Evolutionary conservation across 35 echinoderm and acorn worm genomes (phyloP), one percentile per base, ranked within the genome.

Genomic region (Patiria miniata): DNA sequence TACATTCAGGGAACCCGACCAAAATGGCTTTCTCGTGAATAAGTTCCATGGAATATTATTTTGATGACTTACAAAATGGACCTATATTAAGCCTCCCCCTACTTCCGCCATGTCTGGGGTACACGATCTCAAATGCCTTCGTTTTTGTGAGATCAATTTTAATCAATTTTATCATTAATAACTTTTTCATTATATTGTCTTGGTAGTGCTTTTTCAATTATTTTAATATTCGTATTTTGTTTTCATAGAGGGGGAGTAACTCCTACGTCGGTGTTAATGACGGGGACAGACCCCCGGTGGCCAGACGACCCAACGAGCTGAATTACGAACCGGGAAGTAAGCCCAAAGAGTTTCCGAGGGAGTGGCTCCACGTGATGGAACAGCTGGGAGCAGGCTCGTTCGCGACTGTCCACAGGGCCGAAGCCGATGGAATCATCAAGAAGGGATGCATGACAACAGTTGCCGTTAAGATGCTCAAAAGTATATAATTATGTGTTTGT

Each of bases 391-490:
- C 81, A 33, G 94, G 94, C 21, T 87, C 90, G 8, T 96, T 96
- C 38, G 94, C 90, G 10, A 79, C 76, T 16, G 94, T 96, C 1
- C 83, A 89, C 39, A 96, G 89, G 39, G 94, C 94, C 52, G 94
- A 91, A 38, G 94, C 94, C 2, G 37, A 81, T 34, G 86, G 81
- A 4, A 86, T 96, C 16, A 23, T 79, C 0, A 53, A 85, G 5
- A 78, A 78, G 33, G 52, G 78, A 15, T 6, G 73, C 6, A 89
- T 55, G 77, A 78, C 78, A 55, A 83, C 80, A 15, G 90, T 96
- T 0, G 94, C 94, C 26, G 94, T 96, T 0, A 96, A 96, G 40
- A 85, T 81, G 52, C 61, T 96, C 39, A 96, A 96, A 92, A 90
- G 94, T 96, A 80, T 36, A 19, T n/a, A 58, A 6, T 40, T 33